A percentile compares a stretch with the other conserved stretches of the same genome.
phyloP scores from a whole-genome alignment of 2,888 invertebrate genomes.

The Eupeodes latifasciatus region DNA sequence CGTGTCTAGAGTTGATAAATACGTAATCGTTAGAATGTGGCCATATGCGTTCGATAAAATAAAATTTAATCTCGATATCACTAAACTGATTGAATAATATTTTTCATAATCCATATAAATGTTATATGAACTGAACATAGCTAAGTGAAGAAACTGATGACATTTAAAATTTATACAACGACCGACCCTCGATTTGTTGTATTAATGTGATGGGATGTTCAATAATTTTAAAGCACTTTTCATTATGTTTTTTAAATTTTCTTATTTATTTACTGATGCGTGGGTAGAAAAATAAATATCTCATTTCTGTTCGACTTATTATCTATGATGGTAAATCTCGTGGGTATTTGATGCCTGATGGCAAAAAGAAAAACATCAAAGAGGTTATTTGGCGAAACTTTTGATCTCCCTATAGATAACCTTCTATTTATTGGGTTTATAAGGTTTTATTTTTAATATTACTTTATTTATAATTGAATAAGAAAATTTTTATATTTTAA shows the following conservation, averaged over 20 bases:
- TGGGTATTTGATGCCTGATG: not conserved
- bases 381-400: conserved; percentile 1
- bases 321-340: not conserved
- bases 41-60: conserved; percentile 59
- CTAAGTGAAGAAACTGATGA: conserved; percentile 1
- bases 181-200: too few species aligned
- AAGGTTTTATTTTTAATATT: not conserved
- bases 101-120: not conserved
- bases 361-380: conserved; percentile 10
- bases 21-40: not conserved
- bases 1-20: conserved; percentile 66
- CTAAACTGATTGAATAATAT: conserved; percentile 42
- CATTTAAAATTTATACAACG: conserved; percentile 33
- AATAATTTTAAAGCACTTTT: conserved; percentile 29
- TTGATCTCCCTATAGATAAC: not conserved
- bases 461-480: not conserved
- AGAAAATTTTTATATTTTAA: not conserved
- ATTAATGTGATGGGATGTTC: conserved; percentile 20
- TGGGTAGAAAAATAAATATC: not conserved
- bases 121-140: too few species aligned
- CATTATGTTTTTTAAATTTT: too few species aligned
- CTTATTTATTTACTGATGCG: not conserved
- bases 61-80: conserved; percentile 61
- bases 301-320: conserved; percentile 43
- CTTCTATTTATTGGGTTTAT: not conserved